These are phyloP conservation scores for Psammodynastes pulverulentus DNA, from an alignment of 2,113 vertebrate genomes.

Conservation along the genomic window DNA sequence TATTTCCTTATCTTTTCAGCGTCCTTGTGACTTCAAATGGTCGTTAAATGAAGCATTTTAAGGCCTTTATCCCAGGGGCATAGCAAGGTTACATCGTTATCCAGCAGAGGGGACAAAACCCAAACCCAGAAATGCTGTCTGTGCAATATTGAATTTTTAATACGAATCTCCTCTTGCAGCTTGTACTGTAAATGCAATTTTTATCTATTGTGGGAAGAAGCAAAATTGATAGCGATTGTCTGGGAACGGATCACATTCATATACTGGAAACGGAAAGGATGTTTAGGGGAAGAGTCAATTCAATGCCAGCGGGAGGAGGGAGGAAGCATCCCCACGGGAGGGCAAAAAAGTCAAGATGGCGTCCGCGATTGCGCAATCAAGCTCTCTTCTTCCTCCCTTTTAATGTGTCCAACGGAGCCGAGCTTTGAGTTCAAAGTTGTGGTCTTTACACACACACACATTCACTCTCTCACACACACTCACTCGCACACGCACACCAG, in stretches of 20 bases:
- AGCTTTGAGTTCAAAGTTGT: background rate
- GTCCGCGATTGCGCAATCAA: background rate
- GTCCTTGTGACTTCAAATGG: background rate
- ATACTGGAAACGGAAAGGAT: background rate
- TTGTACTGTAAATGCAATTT: background rate
- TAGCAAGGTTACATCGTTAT: background rate
- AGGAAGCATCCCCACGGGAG: background rate
- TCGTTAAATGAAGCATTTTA: background rate
- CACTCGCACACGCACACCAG: background rate
- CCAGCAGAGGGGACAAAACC: background rate
- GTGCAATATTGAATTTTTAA: background rate
- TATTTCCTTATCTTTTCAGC: background rate
- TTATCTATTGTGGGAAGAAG: background rate
- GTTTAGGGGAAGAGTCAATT: background rate
- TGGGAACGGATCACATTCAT: background rate
- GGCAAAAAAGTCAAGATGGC: background rate
- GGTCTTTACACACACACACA: background rate
- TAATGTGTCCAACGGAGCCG: background rate
- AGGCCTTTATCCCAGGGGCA: background rate
- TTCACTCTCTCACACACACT: background rate
- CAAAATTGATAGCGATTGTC: background rate
- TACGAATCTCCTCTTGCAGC: background rate
- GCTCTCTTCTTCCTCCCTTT: background rate
- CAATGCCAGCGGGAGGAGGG: background rate
- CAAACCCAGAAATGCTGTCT: background rate